These are phyloP conservation scores for Lottia gigantea DNA, from an alignment of 2,888 invertebrate species.

Conservation along the genomic window DNA sequence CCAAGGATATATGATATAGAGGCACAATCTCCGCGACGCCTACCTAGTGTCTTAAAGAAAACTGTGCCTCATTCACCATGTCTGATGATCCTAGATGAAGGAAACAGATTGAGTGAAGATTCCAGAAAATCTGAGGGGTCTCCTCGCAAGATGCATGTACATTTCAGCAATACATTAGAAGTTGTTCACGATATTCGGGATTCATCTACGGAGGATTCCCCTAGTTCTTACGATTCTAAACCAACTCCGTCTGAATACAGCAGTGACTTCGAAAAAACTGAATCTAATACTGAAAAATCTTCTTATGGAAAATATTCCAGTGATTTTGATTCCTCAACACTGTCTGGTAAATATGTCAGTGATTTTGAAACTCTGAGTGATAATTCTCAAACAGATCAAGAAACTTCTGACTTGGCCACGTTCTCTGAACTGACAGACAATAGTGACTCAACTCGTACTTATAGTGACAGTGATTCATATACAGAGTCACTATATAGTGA, in stretches of 20 bases:
- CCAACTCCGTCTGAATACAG: neutral
- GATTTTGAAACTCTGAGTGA: neutral
- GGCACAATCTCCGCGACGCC: too few species aligned
- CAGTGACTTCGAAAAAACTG: neutral
- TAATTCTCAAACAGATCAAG: neutral
- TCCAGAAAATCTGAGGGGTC: neutral
- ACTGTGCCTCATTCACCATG: too few species aligned
- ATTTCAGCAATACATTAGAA: slow-evolving; percentile 1
- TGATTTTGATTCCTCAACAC: neutral
- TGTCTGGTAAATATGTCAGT: neutral
- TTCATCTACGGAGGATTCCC: neutral
- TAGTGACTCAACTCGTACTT: neutral
- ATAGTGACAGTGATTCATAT: neutral
- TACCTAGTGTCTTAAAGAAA: too few species aligned
- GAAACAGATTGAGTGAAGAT: too few species aligned
- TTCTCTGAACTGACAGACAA: neutral
- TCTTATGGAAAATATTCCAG: neutral
- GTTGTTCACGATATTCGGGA: neutral
- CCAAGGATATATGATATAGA: too few species aligned
- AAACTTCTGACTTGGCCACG: neutral
- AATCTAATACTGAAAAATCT: neutral
- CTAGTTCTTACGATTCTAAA: neutral
- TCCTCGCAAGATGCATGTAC: neutral
- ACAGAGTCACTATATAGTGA: neutral
- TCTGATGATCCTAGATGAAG: too few species aligned